Evolutionary conservation across 2,888 invertebrate species (phyloP).

Genomic region (Uropetala carovei): DNA sequence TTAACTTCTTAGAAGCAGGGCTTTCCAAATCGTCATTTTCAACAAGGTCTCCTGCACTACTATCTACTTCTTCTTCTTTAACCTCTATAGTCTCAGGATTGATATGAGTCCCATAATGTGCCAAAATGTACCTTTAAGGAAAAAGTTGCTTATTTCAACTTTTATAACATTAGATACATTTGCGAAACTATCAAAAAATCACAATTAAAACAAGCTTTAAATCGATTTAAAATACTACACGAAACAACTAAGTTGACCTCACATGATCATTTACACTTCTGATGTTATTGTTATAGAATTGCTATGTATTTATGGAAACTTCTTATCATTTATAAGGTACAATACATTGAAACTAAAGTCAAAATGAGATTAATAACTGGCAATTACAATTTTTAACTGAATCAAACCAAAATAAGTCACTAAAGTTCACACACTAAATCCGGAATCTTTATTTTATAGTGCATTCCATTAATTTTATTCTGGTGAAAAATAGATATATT

Average conservation of each 20-base stretch:
- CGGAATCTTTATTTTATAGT: background rate
- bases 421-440: background rate
- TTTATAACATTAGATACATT: background rate
- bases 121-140: background rate
- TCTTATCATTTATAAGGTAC: background rate
- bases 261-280: background rate
- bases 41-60: conserved; percentile 22
- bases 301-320: background rate
- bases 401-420: background rate
- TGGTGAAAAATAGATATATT: background rate
- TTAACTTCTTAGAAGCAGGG: conserved; percentile 64
- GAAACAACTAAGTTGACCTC: background rate
- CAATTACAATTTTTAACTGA: too few species aligned
- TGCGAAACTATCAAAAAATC: background rate
- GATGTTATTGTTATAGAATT: background rate
- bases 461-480: too few species aligned
- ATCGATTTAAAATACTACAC: too few species aligned
- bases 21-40: conserved; percentile 51
- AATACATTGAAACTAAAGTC: too few species aligned
- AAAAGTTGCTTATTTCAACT: background rate
- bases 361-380: too few species aligned
- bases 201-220: too few species aligned
- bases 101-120: background rate
- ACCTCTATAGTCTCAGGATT: conserved; percentile 35
- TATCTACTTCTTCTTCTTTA: conserved; percentile 42